phyloP scores from a whole-genome alignment of 2,113 vertebrate species.

The Capreolus pygargus region DNA sequence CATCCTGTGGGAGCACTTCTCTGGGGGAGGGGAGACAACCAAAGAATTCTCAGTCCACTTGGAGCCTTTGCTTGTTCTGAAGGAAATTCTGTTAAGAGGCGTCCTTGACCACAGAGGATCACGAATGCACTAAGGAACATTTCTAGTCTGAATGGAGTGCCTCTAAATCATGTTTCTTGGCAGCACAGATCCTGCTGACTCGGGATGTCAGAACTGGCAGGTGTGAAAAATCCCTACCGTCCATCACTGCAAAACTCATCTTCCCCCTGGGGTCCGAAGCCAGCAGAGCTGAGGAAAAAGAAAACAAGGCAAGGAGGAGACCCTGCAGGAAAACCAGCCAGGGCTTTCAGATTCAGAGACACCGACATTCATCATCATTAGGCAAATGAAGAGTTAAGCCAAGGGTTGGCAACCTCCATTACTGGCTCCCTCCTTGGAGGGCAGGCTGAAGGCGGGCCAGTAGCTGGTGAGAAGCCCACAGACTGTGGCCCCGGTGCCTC shows the following conservation, averaged over 20 bases:
- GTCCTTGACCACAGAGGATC: not conserved
- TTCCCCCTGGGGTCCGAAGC: not conserved
- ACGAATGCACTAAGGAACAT: not conserved
- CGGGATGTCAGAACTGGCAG: slow-evolving; percentile 18
- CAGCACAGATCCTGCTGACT: slow-evolving; percentile 21
- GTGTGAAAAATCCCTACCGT: slow-evolving; percentile 37
- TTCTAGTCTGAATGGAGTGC: not conserved
- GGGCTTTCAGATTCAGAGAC: not conserved
- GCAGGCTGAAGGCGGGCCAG: not conserved
- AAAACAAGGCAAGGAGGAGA: not conserved
- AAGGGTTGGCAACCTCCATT: not conserved
- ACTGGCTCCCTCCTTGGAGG: not conserved
- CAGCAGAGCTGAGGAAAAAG: slow-evolving; percentile 3
- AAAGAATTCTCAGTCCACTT: not conserved
- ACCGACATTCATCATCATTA: not conserved
- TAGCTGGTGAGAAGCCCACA: not conserved
- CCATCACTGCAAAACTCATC: slow-evolving; percentile 35
- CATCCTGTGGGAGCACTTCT: not conserved
- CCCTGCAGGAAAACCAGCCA: not conserved
- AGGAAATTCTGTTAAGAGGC: not conserved
- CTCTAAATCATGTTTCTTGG: slow-evolving; percentile 22
- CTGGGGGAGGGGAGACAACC: not conserved
- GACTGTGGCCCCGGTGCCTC: not conserved
- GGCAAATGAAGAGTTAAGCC: slow-evolving; percentile 17
- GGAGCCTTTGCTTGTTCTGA: not conserved